phyloP scores from a whole-genome alignment of 30 jellyfish, hydroid and myxozoan genomes.

The Rhopilema esculentum region DNA sequence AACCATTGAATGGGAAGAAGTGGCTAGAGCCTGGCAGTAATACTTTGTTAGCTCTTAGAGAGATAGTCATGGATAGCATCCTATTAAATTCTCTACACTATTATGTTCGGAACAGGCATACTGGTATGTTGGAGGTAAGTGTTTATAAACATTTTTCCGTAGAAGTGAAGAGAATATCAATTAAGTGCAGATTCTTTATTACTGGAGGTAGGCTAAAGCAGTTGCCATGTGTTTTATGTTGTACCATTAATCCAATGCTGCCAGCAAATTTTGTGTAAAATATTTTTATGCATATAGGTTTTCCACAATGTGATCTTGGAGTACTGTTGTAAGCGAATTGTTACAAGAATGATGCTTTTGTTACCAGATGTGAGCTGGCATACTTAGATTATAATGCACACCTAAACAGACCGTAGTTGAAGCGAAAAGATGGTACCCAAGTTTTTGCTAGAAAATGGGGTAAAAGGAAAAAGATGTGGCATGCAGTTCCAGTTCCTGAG shows the following conservation, averaged over 20 bases:
- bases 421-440: background rate
- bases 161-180: background rate
- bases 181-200: background rate
- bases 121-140: slow-evolving; percentile 17
- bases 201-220: no score
- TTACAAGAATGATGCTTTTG: slow-evolving; percentile 1
- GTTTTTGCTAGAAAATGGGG: background rate
- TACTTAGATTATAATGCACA: background rate
- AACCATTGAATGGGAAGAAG: background rate
- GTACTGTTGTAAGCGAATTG: background rate
- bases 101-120: background rate
- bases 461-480: slow-evolving; percentile 12
- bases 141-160: background rate
- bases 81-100: background rate
- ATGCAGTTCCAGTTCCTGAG: background rate
- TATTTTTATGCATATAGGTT: no score
- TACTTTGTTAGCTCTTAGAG: background rate
- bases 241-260: background rate
- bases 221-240: no score
- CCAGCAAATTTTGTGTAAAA: no score
- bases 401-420: background rate
- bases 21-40: slow-evolving; percentile 38
- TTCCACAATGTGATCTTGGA: background rate
- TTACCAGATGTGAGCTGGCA: background rate
- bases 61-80: background rate